Evolutionary conservation across 2,888 invertebrate genomes (phyloP).

Genomic region (Mesoligia furuncula): DNA sequence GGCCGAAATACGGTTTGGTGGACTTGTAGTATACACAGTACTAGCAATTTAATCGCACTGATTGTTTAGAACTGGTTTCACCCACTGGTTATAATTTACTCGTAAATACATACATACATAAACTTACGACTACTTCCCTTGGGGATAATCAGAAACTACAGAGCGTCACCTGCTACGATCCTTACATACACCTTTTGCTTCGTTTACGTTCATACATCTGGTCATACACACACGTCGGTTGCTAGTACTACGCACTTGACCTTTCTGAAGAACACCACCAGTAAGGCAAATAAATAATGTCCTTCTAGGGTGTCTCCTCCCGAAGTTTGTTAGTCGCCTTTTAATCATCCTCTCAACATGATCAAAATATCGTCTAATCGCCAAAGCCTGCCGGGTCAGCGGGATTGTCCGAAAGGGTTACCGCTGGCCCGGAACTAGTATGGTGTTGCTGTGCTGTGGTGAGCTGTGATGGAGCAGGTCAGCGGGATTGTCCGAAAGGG

Average conservation of each 20-base stretch:
- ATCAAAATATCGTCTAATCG: neutral
- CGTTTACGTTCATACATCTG: neutral
- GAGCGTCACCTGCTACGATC: neutral
- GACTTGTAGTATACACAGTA: neutral
- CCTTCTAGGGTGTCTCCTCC: neutral
- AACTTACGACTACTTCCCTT: neutral
- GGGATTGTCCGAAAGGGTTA: too few relatives aligned
- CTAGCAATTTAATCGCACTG: too few relatives aligned
- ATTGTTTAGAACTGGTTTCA: neutral
- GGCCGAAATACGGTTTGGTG: too few relatives aligned
- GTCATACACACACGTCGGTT: neutral
- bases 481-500: too few relatives aligned
- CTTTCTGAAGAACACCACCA: too few relatives aligned
- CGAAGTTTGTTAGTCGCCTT: neutral
- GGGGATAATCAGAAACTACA: neutral
- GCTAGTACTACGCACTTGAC: neutral
- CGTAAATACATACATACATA: neutral
- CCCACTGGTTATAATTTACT: too few relatives aligned
- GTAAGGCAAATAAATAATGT: too few relatives aligned
- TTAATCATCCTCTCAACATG: neutral
- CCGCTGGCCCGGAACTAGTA: too few relatives aligned
- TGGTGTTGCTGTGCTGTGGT: too few relatives aligned
- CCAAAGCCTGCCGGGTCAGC: too few relatives aligned
- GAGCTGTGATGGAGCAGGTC: too few relatives aligned
- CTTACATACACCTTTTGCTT: neutral